Conservation (phyloP, 2,888 invertebrate species). For the Folsomia candida region DNA sequence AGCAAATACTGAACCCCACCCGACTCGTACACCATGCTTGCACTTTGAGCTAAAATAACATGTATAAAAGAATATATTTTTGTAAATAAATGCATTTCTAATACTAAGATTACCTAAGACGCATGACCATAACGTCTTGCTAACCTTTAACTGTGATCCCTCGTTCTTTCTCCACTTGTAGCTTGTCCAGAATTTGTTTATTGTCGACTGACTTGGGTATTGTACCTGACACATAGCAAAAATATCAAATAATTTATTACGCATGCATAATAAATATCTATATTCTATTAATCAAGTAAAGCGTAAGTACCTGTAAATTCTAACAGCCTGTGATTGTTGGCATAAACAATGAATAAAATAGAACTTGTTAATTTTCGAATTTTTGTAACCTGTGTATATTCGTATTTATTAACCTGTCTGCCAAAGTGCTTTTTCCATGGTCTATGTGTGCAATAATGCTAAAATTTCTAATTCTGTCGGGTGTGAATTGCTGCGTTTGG, state of each 20-base stretch:
- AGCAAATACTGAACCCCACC: conserved; percentile 67
- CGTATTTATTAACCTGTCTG: too few species aligned
- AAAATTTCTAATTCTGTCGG: conserved; percentile 75
- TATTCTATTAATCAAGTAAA: not conserved
- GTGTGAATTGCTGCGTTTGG: conserved; percentile 53
- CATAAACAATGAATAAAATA: too few species aligned
- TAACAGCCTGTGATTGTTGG: too few species aligned
- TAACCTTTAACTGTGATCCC: conserved; percentile 98
- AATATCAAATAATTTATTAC: conserved; percentile 4
- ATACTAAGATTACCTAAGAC: too few species aligned
- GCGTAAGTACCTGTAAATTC: conserved; percentile 80
- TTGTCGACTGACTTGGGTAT: conserved; percentile 53
- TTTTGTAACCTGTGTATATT: too few species aligned
- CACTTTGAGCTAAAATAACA: conserved; percentile 97
- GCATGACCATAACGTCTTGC: too few species aligned
- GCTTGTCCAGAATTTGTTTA: conserved; percentile 57
- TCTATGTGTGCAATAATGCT: conserved; percentile 99
- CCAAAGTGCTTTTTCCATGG: conserved; percentile 96
- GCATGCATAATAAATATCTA: too few species aligned
- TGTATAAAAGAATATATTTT: too few species aligned
- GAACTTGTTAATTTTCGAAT: too few species aligned
- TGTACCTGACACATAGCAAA: conserved; percentile 55
- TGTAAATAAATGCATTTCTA: too few species aligned
- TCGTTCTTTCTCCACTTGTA: conserved; percentile 85
- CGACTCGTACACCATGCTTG: conserved; percentile 72